Conservation (phyloP, 2,113 vertebrate genomes). For the Megaptera novaeangliae region DNA sequence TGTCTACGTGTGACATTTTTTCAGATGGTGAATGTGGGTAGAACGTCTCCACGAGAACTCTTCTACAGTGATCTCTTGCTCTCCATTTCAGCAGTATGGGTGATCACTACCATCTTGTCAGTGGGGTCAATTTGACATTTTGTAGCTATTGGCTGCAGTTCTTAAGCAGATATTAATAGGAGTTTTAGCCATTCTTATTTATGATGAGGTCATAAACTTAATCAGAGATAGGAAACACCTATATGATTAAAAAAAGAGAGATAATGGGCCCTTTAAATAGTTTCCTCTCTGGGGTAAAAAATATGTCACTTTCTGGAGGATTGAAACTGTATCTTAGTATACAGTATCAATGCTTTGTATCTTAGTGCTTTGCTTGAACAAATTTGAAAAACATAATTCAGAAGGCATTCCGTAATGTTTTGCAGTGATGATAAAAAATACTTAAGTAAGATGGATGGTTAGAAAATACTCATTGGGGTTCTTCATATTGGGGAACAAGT, state of each 20-base stretch:
- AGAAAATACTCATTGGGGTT: neutral
- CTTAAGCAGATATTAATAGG: neutral
- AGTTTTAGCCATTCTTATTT: neutral
- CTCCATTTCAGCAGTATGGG: neutral
- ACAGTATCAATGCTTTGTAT: neutral
- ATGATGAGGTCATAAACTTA: neutral
- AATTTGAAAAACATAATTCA: neutral
- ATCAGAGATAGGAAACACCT: neutral
- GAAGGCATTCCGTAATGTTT: neutral
- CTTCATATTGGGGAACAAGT: neutral
- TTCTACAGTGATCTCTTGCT: neutral
- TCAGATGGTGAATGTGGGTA: neutral
- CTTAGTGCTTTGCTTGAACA: neutral
- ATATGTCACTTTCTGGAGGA: neutral
- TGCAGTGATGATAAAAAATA: neutral
- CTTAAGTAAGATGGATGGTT: neutral
- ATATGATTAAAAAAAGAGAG: neutral
- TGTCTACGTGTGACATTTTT: neutral
- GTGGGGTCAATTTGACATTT: neutral
- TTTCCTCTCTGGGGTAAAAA: neutral
- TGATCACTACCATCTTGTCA: neutral
- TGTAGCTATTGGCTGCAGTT: neutral
- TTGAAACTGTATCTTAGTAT: neutral
- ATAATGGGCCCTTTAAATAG: neutral
- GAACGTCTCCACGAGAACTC: neutral